These are phyloP conservation scores for Pangasius sanitwongsei DNA, from an alignment of 2,797 vertebrate species.

Conservation along the genomic window DNA sequence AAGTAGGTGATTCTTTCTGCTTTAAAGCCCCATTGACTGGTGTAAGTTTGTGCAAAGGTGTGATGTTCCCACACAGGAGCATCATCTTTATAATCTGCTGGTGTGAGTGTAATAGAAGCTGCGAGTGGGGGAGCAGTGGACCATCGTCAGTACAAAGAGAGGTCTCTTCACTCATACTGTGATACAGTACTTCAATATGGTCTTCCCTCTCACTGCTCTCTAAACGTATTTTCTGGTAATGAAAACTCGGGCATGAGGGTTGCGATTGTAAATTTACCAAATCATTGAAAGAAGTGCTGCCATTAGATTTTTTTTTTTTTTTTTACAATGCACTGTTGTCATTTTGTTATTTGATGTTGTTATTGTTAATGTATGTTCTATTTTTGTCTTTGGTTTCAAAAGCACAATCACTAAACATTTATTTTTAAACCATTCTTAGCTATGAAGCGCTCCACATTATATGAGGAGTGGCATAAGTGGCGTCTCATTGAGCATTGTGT, in stretches of 20 bases:
- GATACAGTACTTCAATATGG: constrained; percentile 70
- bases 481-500: constrained; percentile 77
- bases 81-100: constrained; percentile 25
- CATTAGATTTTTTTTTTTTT: constrained; percentile 74
- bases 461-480: constrained; percentile 77
- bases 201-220: constrained; percentile 61
- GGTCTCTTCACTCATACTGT: constrained; percentile 63
- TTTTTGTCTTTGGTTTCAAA: constrained; percentile 97
- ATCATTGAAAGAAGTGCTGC: constrained; percentile 90
- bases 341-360: constrained; percentile 68
- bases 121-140: constrained; percentile 67
- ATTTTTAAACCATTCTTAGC: constrained; percentile 96
- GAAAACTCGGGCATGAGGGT: constrained; percentile 71
- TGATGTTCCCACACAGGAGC: constrained; percentile 18
- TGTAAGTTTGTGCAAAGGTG: constrained; percentile 55
- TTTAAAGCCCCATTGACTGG: constrained; percentile 61
- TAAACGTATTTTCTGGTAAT: constrained; percentile 64
- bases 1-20: constrained; percentile 69
- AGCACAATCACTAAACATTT: constrained; percentile 99
- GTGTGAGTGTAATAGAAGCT: constrained; percentile 52
- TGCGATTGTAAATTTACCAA: constrained; percentile 85
- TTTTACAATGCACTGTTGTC: constrained; percentile 98
- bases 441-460: constrained; percentile 76
- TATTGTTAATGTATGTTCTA: constrained; percentile 74
- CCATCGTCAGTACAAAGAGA: constrained; percentile 56